Evolutionary conservation across 2,113 vertebrate species (phyloP).

Genomic region (Maccullochella peelii): DNA sequence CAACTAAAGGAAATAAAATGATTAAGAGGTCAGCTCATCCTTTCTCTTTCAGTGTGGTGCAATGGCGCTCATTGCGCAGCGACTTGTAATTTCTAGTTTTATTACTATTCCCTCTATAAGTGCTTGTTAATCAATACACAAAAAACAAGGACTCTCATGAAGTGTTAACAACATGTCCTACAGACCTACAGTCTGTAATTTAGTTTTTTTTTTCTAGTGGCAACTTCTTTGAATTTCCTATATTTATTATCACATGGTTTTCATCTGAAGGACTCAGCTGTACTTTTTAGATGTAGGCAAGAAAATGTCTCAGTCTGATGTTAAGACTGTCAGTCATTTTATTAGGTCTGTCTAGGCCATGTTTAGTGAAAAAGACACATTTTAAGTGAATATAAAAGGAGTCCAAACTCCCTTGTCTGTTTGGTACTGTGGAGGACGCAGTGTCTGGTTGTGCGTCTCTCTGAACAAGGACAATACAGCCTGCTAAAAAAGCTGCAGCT

Average conservation of each 20-base stretch:
- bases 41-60: neutral
- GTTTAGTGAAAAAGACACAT: slow-evolving; percentile 21
- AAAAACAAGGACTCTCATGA: slow-evolving; percentile 60
- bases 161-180: slow-evolving; percentile 48
- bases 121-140: slow-evolving; percentile 73
- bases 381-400: slow-evolving; percentile 18
- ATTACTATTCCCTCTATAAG: slow-evolving; percentile 53
- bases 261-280: neutral
- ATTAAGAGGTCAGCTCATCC: slow-evolving; percentile 23
- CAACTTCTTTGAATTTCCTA: slow-evolving; percentile 7
- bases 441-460: slow-evolving; percentile 25
- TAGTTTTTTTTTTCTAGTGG: neutral
- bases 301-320: slow-evolving; percentile 28
- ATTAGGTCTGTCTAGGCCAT: neutral
- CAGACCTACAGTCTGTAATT: neutral
- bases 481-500: slow-evolving; percentile 30
- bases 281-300: neutral
- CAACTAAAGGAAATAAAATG: slow-evolving; percentile 12
- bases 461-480: slow-evolving; percentile 31
- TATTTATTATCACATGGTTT: neutral
- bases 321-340: neutral
- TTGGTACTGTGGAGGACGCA: neutral
- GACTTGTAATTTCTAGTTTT: slow-evolving; percentile 71
- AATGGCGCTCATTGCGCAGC: slow-evolving; percentile 40
- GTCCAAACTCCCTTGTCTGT: slow-evolving; percentile 14